phyloP scores from a whole-genome alignment of 2,797 vertebrate species.

The Toxotes lorentzi region DNA sequence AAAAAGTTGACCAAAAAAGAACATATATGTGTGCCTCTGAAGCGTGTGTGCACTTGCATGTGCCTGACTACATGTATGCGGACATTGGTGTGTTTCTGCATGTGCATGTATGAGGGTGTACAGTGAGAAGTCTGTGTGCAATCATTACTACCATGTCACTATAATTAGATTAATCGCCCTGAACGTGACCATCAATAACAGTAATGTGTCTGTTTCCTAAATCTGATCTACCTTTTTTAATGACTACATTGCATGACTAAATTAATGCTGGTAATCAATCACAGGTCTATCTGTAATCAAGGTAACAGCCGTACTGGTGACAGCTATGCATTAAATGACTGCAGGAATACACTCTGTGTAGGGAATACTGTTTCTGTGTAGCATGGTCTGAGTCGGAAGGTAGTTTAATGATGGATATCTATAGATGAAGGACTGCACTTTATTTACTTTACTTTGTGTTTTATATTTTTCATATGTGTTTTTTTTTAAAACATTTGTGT shows the following conservation, averaged over 20 bases:
- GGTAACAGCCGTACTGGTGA: conserved; percentile 11
- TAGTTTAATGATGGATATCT: neutral
- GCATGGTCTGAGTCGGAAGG: neutral
- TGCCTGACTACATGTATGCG: neutral
- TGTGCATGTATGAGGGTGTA: conserved; percentile 3
- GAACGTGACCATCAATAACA: conserved; percentile 59
- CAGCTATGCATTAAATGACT: conserved; percentile 30
- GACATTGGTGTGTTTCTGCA: neutral
- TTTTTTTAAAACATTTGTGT: too few relatives aligned
- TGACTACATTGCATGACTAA: conserved; percentile 48
- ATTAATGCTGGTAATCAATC: conserved; percentile 58
- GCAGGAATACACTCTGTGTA: neutral
- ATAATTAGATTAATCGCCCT: conserved; percentile 45
- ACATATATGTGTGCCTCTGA: neutral
- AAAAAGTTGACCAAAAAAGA: conserved; percentile 35
- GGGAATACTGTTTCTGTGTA: conserved; percentile 17
- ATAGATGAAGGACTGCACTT: neutral
- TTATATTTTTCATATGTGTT: too few relatives aligned
- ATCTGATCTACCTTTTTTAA: conserved; percentile 59
- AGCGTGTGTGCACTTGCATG: neutral
- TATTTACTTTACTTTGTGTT: too few relatives aligned
- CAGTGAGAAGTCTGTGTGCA: conserved; percentile 18
- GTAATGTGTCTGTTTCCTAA: conserved; percentile 63
- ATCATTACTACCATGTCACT: conserved; percentile 39
- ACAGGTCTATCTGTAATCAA: conserved; percentile 40